These are phyloP conservation scores for Cecropterus lyciades DNA, from an alignment of 1,140 invertebrate species.

Conservation along the genomic window DNA sequence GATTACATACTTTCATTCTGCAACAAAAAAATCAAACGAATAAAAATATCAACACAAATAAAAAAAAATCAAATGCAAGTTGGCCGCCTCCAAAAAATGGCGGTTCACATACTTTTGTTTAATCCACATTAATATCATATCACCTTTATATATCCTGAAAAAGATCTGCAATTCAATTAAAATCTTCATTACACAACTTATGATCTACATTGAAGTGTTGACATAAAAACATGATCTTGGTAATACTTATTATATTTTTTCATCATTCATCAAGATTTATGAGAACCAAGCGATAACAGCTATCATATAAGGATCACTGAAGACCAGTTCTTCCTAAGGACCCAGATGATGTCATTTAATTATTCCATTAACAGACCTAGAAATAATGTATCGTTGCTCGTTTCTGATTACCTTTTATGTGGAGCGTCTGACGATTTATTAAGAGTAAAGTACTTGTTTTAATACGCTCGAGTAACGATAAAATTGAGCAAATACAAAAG, in stretches of 20 bases:
- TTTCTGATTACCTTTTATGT: slow-evolving; percentile 19
- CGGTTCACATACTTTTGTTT: too few relatives aligned
- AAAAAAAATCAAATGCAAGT: too few relatives aligned
- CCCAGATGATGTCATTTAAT: slow-evolving; percentile 9
- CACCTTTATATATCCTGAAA: too few relatives aligned
- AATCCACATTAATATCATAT: too few relatives aligned
- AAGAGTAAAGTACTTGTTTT: neutral
- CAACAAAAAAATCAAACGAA: too few relatives aligned
- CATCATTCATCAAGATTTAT: slow-evolving; percentile 14
- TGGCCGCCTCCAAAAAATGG: too few relatives aligned
- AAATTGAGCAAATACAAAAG: neutral
- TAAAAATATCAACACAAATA: too few relatives aligned
- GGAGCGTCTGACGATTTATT: slow-evolving; percentile 7
- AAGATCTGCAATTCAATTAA: neutral
- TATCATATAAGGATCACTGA: slow-evolving; percentile 16
- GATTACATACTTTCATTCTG: too few relatives aligned
- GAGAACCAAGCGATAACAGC: neutral
- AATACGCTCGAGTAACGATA: neutral
- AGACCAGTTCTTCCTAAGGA: slow-evolving; percentile 8
- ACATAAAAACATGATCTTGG: slow-evolving; percentile 6
- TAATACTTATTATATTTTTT: slow-evolving; percentile 16
- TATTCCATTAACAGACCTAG: slow-evolving; percentile 23
- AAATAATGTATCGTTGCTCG: slow-evolving; percentile 16
- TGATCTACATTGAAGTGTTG: slow-evolving; percentile 3
- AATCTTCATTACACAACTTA: neutral